Evolutionary conservation across 2,113 vertebrate species (phyloP).

Genomic region (Oryzias celebensis): DNA sequence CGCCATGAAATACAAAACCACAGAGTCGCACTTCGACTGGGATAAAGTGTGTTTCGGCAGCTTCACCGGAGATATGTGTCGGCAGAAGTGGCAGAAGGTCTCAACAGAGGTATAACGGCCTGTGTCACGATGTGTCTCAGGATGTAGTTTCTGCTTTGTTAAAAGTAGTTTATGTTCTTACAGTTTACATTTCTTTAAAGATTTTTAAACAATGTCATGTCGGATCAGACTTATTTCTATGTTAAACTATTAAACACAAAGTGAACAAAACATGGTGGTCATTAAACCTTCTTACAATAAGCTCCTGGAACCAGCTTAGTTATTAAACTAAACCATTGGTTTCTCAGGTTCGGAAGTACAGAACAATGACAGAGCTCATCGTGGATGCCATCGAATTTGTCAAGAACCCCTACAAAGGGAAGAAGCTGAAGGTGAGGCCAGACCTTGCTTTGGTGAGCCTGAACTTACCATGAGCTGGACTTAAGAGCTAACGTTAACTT

Average conservation of each 20-base stretch:
- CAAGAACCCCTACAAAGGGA: slow-evolving; percentile 83
- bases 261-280: neutral
- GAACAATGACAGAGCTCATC: slow-evolving; percentile 81
- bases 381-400: slow-evolving; percentile 78
- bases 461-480: no score
- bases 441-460: neutral
- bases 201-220: no score
- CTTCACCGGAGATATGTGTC: slow-evolving; percentile 78
- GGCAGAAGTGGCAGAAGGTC: slow-evolving; percentile 79
- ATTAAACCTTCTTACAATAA: neutral
- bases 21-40: slow-evolving; percentile 83
- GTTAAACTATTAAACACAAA: neutral
- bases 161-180: no score
- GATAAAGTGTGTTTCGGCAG: slow-evolving; percentile 76
- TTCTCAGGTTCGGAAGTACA: slow-evolving; percentile 78
- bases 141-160: no score
- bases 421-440: slow-evolving; percentile 79
- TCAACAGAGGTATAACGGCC: slow-evolving; percentile 68
- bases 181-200: no score
- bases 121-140: neutral
- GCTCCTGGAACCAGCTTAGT: neutral
- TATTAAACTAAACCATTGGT: neutral
- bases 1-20: slow-evolving; percentile 80
- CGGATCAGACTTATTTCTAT: no score
- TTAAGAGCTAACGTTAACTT: no score